These are phyloP conservation scores for Speoplatyrhinus poulsoni DNA, from an alignment of 2,113 vertebrate species.

Conservation along the genomic window DNA sequence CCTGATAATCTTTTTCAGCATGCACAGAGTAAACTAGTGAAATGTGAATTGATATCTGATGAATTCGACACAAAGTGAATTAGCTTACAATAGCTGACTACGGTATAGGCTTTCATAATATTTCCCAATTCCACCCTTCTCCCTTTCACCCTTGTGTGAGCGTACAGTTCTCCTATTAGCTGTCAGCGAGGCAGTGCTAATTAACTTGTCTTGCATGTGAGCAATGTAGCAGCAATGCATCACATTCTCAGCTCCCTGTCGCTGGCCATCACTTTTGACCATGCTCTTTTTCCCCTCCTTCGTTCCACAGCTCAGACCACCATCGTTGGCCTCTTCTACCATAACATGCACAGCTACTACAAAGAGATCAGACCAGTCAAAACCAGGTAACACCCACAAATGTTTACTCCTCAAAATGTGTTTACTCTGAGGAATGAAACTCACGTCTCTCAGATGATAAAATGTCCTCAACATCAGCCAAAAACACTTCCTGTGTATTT, in stretches of 20 bases:
- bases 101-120: background rate
- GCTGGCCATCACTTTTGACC: slow-evolving; percentile 21
- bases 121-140: slow-evolving; percentile 13
- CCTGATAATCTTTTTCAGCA: slow-evolving; percentile 56
- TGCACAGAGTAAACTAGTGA: slow-evolving; percentile 8
- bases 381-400: slow-evolving; percentile 80
- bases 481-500: slow-evolving; percentile 28
- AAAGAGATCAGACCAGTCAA: slow-evolving; percentile 79
- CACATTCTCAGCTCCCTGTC: slow-evolving; percentile 57
- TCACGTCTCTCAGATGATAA: background rate
- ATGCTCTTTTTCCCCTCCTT: background rate
- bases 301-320: slow-evolving; percentile 83
- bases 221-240: slow-evolving; percentile 54
- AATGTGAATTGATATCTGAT: too few species aligned
- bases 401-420: background rate
- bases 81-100: too few species aligned
- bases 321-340: slow-evolving; percentile 91
- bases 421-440: background rate
- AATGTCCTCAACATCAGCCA: slow-evolving; percentile 1
- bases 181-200: slow-evolving; percentile 63
- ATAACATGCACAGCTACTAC: slow-evolving; percentile 86
- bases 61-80: too few species aligned
- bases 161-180: slow-evolving; percentile 49
- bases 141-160: slow-evolving; percentile 63
- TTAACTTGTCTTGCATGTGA: slow-evolving; percentile 63